Evolutionary conservation across 1,140 invertebrate genomes (phyloP).

Genomic region (Acromyrmex heyeri): DNA sequence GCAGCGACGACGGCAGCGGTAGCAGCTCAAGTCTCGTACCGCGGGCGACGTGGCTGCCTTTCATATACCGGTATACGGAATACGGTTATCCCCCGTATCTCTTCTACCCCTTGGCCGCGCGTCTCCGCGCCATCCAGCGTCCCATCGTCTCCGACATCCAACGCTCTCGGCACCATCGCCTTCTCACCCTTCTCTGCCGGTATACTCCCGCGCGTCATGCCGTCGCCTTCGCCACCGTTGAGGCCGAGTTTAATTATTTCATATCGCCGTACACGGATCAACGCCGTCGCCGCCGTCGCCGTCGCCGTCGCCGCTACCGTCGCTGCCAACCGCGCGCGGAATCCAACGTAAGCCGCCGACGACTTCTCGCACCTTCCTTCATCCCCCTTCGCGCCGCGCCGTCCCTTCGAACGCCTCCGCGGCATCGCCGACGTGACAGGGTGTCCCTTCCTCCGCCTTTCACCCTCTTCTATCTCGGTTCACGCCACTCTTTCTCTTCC

Average conservation of each 20-base stretch:
- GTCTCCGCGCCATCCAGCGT: slow-evolving; percentile 34
- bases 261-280: slow-evolving; percentile 71
- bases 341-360: slow-evolving; percentile 57
- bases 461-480: slow-evolving; percentile 20
- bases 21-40: slow-evolving; percentile 63
- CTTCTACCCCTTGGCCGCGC: background rate
- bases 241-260: slow-evolving; percentile 79
- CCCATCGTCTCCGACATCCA: slow-evolving; percentile 55
- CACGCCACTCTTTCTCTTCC: slow-evolving; percentile 47
- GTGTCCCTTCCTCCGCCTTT: slow-evolving; percentile 5
- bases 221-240: slow-evolving; percentile 56
- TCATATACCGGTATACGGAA: slow-evolving; percentile 63
- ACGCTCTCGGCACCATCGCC: slow-evolving; percentile 6
- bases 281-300: slow-evolving; percentile 15
- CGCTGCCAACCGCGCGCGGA: slow-evolving; percentile 57
- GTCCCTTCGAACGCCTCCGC: background rate
- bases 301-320: slow-evolving; percentile 13
- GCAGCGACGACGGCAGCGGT: slow-evolving; percentile 56
- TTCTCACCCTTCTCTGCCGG: background rate
- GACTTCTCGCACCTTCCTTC: slow-evolving; percentile 41
- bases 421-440: slow-evolving; percentile 11
- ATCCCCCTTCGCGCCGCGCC: background rate
- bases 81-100: slow-evolving; percentile 62
- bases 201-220: slow-evolving; percentile 23
- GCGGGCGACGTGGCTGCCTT: slow-evolving; percentile 65